Evolutionary conservation across 2,888 invertebrate genomes (phyloP), one percentile per base, ranked within the genome.

Genomic region (Oxyteleia sp.): DNA sequence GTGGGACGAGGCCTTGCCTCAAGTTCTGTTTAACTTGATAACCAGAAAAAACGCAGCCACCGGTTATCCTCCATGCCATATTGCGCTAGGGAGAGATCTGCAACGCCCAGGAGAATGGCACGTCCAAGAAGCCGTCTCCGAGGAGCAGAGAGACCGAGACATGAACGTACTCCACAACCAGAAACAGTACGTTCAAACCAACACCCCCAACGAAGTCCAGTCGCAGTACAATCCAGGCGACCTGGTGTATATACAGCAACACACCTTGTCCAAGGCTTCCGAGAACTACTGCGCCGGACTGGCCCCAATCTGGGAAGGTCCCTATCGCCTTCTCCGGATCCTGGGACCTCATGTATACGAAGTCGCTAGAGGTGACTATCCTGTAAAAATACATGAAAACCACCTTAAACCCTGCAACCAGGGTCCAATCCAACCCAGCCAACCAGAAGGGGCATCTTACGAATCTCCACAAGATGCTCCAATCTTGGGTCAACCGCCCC

Each of bases 21-120:
- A 41, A 11, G 35, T 51, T 1, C 38, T 66, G 38, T 51, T 38
- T 51, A 51, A 35, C 5, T 41, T 66, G 16, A 15, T 49, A 16
- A 4, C 13, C 7, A 23, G 66, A 13, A 38, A 15, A 20, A 68
- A 68, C 11, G 51, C 43, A 0, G 66, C 43, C 0, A 68, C 53
- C 13, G 53, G 53, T 0, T 53, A 68, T 53, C 15, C 66, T 0
- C 53, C 66, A 0, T 41, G 53, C 16, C 23, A 68, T 26, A n/a
- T 53, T 11, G 3, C 51, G 0, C 20, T 53, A 0, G 66, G 66
- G 1, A 1, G 8, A 15, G 47, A 13, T 0, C 1, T 66, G 0
- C 8, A 20, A 1, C 2, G 59, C 13, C 59, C 59, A 20, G 59
- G 59, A 0, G 59, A 59, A 26, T 59, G 59, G 59, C 13, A n/a